Base-by-base conservation (phyloP, 2,113 vertebrate species). In the Pipa parva region DNA sequence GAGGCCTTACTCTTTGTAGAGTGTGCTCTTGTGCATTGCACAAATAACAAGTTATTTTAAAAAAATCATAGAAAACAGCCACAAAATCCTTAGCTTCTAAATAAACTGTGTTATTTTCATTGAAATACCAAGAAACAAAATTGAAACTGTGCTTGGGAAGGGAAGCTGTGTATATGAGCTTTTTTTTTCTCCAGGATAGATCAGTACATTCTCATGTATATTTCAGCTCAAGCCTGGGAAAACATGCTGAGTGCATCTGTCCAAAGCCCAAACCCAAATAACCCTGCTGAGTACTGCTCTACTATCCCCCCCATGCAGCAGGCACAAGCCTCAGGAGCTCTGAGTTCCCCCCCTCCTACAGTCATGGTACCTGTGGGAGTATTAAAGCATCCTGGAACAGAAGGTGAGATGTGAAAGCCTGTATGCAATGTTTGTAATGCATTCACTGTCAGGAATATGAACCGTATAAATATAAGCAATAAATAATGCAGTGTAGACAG, bases 311-410 rank as follows among this genome's bases (percentile, higher is more conserved):
- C 95, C 46, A 89, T 98, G 80, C 97, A 98, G 87, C 97, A 99
- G 87, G 95, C 95, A 72, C 94, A 95, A 86, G 96, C 95, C 55
- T 98, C 95, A 1, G 97, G 97, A 1, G 92, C 88, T 20, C 93
- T 98, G 80, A 92, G 92, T 86, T 97, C 94, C 17, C 95, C 95
- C 0, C 97, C 97, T 79, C 95, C 95, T 81, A 99, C 97, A 26
- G 97, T 98, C 81, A 97, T 99, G 97, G 97, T 98, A 71, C 97
- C 95, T 15, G 97, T 99, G 80, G 95, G 95, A 77, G 94, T 97
- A 80, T 84, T 98, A 71, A 97, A 97, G 81, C 93, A 93, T 76
- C 85, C 93, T 58, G 91, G 93, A 83, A 83, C 89, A 69, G 97
- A 98, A 87, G 93, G 96, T 90, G 88, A 71, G 76, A 6, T 3